Conservation (phyloP, 2,888 invertebrate genomes). For the Fabriciana adippe region DNA sequence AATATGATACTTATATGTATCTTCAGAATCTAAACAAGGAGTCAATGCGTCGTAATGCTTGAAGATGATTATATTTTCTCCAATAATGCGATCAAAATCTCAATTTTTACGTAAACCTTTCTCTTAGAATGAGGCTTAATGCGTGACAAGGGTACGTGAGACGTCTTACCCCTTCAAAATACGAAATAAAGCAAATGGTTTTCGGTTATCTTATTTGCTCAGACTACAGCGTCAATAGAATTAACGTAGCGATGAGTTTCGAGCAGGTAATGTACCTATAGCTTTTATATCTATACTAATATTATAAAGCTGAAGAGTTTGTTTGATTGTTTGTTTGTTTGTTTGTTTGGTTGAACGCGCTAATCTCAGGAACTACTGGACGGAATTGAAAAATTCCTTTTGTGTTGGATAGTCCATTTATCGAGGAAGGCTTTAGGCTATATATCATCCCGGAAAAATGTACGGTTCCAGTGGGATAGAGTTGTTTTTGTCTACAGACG, state of each 20-base stretch:
- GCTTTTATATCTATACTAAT: no score
- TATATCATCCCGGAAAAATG: no score
- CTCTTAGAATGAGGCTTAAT: slow-evolving; percentile 35
- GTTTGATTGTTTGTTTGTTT: no score
- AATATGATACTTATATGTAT: neutral
- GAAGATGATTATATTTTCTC: slow-evolving; percentile 26
- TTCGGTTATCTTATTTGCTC: slow-evolving; percentile 51
- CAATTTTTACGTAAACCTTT: slow-evolving; percentile 36
- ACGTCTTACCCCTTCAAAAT: slow-evolving; percentile 35
- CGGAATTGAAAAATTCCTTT: no score
- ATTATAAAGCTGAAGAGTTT: no score
- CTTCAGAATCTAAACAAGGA: slow-evolving; percentile 18
- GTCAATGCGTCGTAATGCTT: slow-evolving; percentile 21
- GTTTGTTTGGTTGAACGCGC: no score
- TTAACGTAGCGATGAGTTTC: slow-evolving; percentile 39
- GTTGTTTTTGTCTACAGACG: no score
- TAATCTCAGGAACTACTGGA: no score
- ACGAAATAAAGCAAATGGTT: slow-evolving; percentile 40
- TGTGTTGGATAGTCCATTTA: no score
- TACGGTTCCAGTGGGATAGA: no score
- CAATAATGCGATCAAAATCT: slow-evolving; percentile 34
- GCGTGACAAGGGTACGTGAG: slow-evolving; percentile 42
- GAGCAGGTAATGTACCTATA: slow-evolving; percentile 16
- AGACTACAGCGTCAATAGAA: slow-evolving; percentile 46
- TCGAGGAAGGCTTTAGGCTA: no score